These are phyloP conservation scores for Origma solitaria DNA, from an alignment of 2,113 vertebrate species.

Conservation along the genomic window DNA sequence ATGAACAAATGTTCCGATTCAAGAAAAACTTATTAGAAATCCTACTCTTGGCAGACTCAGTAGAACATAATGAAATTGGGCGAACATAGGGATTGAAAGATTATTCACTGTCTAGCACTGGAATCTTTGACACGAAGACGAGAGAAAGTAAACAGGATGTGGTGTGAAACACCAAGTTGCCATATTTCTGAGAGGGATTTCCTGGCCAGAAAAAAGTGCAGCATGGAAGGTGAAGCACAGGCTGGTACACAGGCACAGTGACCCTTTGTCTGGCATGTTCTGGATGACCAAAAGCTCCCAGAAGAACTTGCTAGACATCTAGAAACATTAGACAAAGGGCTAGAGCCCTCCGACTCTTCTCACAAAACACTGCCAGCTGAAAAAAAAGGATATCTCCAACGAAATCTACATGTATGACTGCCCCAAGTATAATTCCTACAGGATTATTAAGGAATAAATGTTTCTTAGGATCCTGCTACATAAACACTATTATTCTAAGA, in stretches of 20 bases:
- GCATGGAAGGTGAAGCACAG: not conserved
- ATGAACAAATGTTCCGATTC: not conserved
- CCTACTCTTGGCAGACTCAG: not conserved
- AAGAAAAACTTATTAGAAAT: not conserved
- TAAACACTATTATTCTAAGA: conserved; percentile 13
- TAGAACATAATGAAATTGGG: not conserved
- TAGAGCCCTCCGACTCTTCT: not conserved
- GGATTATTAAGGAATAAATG: conserved; percentile 17
- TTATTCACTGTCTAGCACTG: conserved; percentile 23
- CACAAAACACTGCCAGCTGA: not conserved
- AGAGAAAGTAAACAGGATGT: conserved; percentile 61
- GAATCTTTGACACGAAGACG: conserved; percentile 44
- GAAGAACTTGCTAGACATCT: not conserved
- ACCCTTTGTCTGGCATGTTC: not conserved
- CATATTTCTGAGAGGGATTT: conserved; percentile 43
- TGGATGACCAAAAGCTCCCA: not conserved
- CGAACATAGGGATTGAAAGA: not conserved
- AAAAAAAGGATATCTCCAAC: not conserved
- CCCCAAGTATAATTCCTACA: not conserved
- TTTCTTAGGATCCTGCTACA: not conserved
- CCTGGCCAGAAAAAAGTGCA: conserved; percentile 14
- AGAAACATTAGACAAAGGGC: fast-evolving
- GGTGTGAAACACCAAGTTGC: conserved; percentile 20
- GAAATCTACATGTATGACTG: not conserved
- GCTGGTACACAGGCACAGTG: fast-evolving